Percentiles rank a stretch among this genome's conserved stretches.
These are phyloP conservation scores for Lonchura striata DNA, from an alignment of 2,113 vertebrate species.

Conservation along the genomic window DNA sequence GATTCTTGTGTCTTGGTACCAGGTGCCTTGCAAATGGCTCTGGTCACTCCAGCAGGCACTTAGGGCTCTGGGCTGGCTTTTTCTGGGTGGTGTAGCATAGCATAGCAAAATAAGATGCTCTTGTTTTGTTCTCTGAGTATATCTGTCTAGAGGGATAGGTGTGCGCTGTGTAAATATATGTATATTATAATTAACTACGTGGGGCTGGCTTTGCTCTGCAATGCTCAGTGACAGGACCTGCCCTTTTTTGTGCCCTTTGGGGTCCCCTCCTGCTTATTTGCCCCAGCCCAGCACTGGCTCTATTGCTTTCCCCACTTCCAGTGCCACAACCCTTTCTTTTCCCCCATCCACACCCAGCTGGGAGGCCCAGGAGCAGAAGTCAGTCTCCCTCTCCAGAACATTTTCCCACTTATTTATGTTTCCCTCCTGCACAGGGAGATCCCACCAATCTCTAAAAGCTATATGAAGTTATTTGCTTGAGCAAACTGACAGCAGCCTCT, in stretches of 20 bases:
- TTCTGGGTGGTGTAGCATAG: neutral
- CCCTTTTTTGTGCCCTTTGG: neutral
- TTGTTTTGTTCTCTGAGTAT: neutral
- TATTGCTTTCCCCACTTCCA: neutral
- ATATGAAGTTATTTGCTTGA: constrained; percentile 55
- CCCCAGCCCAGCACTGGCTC: neutral
- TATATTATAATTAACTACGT: fast-evolving
- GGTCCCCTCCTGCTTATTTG: neutral
- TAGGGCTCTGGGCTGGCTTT: neutral
- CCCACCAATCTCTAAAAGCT: neutral
- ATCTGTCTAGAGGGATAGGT: neutral
- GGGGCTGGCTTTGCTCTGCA: neutral
- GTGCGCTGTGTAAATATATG: neutral
- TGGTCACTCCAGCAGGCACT: neutral
- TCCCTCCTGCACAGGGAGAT: neutral
- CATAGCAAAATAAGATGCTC: neutral
- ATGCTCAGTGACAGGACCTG: neutral
- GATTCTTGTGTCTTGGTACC: neutral
- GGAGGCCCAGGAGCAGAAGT: neutral
- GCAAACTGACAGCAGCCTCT: constrained; percentile 70
- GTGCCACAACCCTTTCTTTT: neutral
- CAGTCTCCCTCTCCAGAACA: neutral
- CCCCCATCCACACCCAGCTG: neutral
- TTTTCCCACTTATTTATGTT: neutral
- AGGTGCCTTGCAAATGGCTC: neutral